Evolutionary conservation across 92 coral and sea anemone species (phyloP), one percentile per base, ranked within the genome.

Genomic region (Epizoanthus illoricatus): DNA sequence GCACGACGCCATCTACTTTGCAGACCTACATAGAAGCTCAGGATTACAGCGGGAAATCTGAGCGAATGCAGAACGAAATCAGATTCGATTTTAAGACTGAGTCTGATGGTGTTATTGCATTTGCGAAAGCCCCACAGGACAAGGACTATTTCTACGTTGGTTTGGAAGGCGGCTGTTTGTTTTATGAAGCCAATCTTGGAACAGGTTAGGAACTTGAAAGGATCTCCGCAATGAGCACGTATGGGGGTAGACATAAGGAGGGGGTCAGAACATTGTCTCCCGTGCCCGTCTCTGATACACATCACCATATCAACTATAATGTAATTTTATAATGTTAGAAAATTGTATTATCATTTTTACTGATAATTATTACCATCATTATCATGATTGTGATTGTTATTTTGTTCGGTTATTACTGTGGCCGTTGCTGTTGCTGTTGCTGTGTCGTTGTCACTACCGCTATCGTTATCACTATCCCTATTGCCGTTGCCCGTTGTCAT

Each of bases 141-240:
- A 80, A 65, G 4, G 90, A 87, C 42, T 83, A 73, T 15, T 74
- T 87, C 65, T 85, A 74, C 8, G 67, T 87, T 56, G 85, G 85
- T 59, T 61, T 87, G 80, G 79, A 82, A 62, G 85, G 85, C 21
- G 90, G 90, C 6, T 75, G 74, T 52, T 74, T 87, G 19, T 80
- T 75, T 6, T 87, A 67, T 47, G 90, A 87, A 59, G 74, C 74
- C 13, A 81, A 87, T 41, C 83, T 87, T 21, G 90, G 90, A 36
- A 87, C 90, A 75, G 90, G 90, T 87, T 58, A 4, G 81, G 49
- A 19, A 1, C 39, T 11, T 7, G 15, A 33, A 58, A 18, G 11
- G 54, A 69, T n/a, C 0, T 69, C n/a, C 19, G 9, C 18, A 7
- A 4, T 7, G 12, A 7, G 10, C 55, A 49, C 10, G 12, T 5